Evolutionary conservation across 2,888 invertebrate species (phyloP).

Genomic region (Zygogramma bicolorata): DNA sequence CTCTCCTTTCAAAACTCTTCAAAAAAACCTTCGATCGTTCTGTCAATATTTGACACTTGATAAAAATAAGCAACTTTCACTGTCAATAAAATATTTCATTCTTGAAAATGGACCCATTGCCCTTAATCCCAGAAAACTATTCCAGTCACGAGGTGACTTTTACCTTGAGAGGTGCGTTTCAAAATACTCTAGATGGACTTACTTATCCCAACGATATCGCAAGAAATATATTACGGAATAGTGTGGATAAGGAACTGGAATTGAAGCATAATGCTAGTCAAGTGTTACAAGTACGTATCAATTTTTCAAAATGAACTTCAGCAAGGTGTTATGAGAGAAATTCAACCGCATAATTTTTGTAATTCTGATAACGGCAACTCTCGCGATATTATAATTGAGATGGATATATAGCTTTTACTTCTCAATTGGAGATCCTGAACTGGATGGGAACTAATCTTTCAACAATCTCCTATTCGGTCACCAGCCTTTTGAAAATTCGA

Average conservation of each 20-base stretch:
- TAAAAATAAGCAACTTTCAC: background rate
- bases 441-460: no score
- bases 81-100: background rate
- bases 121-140: constrained; percentile 56
- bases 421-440: no score
- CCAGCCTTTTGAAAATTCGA: no score
- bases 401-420: no score
- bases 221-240: constrained; percentile 53
- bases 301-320: background rate
- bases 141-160: constrained; percentile 55
- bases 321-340: no score
- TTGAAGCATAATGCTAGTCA: constrained; percentile 45
- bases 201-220: constrained; percentile 55
- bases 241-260: constrained; percentile 47
- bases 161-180: constrained; percentile 58
- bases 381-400: no score
- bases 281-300: constrained; percentile 46
- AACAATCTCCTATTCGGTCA: no score
- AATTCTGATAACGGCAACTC: no score
- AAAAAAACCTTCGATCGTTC: background rate
- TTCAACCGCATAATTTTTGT: no score
- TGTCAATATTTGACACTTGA: background rate
- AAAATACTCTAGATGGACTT: constrained; percentile 53
- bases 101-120: constrained; percentile 55
- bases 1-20: no score